Evolutionary conservation across 23 tunicate species (phyloP), one percentile per base, ranked within the genome.

Genomic region (Aplidium turbinatum): DNA sequence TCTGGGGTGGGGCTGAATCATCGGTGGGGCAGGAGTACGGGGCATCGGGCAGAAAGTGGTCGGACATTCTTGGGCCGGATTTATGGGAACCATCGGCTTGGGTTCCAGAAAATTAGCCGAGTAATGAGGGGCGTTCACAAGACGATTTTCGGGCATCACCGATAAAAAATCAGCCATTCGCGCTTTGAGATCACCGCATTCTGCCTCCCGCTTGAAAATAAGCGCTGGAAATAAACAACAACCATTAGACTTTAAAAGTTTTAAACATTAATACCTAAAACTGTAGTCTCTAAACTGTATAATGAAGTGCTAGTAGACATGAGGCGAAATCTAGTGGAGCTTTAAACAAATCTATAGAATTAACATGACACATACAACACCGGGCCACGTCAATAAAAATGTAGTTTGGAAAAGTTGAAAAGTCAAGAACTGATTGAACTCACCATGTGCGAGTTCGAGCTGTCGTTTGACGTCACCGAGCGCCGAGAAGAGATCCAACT

Each of bases 391-490:
- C n/a, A n/a, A n/a, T n/a, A n/a, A n/a, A n/a, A n/a, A n/a, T n/a
- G n/a, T n/a, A n/a, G n/a, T n/a, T n/a, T n/a, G n/a, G n/a, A n/a
- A n/a, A n/a, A n/a, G n/a, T n/a, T n/a, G n/a, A n/a, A n/a, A n/a
- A n/a, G n/a, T n/a, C n/a, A n/a, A n/a, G n/a, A n/a, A n/a, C n/a
- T n/a, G n/a, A 22, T 55, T n/a, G 16, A 16, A 33, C 77, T 51
- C 52, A 88, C 96, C 75, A 39, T 88, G 96, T 24, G 83, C 76
- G 28, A 88, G 28, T 61, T 88, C 96, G 13, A 81, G 70, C 60
- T 88, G 96, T 39, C 96, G 73, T 61, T 88, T 88, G 1, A 47
- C 83, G 58, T 88, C 96, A 9, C 96, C 96, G 6, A 88, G 74
- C 20, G 96, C 96, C 0, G 96, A 88, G 52, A 88, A 88, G 25